A percentile compares a stretch with the other conserved stretches of the same genome.
Conservation (phyloP, 2,888 invertebrate species). For the Eupithecia pulchellata region DNA sequence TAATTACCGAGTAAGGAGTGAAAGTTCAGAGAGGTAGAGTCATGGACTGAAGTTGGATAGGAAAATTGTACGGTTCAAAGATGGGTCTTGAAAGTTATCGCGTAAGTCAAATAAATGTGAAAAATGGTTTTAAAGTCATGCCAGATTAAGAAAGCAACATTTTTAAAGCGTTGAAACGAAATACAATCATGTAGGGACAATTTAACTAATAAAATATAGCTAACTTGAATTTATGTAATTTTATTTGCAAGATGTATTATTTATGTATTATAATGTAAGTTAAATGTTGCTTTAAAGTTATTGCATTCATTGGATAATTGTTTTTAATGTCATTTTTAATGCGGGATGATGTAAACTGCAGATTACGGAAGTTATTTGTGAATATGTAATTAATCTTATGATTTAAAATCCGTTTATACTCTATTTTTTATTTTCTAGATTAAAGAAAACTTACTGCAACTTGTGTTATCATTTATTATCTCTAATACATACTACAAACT, state of each 20-base stretch:
- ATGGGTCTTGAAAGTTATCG: slow-evolving; percentile 51
- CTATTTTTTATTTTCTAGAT: slow-evolving; percentile 86
- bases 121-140: slow-evolving; percentile 29
- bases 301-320: slow-evolving; percentile 77
- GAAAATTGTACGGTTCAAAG: slow-evolving; percentile 55
- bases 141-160: slow-evolving; percentile 45
- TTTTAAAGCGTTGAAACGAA: slow-evolving; percentile 59
- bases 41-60: slow-evolving; percentile 68
- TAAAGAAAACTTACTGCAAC: slow-evolving; percentile 83
- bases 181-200: slow-evolving; percentile 78
- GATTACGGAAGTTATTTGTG: slow-evolving; percentile 81
- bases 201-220: slow-evolving; percentile 79
- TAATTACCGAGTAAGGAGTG: slow-evolving; percentile 58
- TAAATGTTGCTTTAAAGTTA: slow-evolving; percentile 84
- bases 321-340: slow-evolving; percentile 77
- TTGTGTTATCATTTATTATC: slow-evolving; percentile 43
- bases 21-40: slow-evolving; percentile 62
- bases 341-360: slow-evolving; percentile 73
- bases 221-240: slow-evolving; percentile 84
- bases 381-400: slow-evolving; percentile 86
- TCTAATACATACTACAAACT: neutral
- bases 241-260: slow-evolving; percentile 84
- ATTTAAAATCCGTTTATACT: slow-evolving; percentile 85
- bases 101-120: slow-evolving; percentile 65
- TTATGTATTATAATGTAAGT: slow-evolving; percentile 84